A percentile compares a stretch with the other conserved stretches of the same genome.
phyloP scores from a whole-genome alignment of 37 sponge, comb jelly and placozoan genomes.

The Diacarnus erythraeanus region DNA sequence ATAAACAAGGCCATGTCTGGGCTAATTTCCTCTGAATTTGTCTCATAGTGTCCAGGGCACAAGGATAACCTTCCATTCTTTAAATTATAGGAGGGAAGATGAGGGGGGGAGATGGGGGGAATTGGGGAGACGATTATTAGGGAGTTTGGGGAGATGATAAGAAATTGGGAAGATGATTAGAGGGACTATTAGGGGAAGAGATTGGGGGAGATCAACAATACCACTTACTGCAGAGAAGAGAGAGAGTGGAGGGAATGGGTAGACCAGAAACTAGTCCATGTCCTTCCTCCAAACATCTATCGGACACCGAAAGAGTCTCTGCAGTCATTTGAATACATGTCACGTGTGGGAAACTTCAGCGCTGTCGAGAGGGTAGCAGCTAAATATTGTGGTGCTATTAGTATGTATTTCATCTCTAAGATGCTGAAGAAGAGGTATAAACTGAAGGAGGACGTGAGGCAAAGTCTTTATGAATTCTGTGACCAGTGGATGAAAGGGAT shows the following conservation, averaged over 20 bases:
- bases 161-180: too few relatives aligned
- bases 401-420: slow-evolving; percentile 83
- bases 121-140: too few relatives aligned
- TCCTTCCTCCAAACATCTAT: slow-evolving; percentile 89
- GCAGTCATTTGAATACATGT: slow-evolving; percentile 71
- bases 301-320: slow-evolving; percentile 74
- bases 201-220: too few relatives aligned
- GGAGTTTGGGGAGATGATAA: too few relatives aligned
- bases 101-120: too few relatives aligned
- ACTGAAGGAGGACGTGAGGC: slow-evolving; percentile 73
- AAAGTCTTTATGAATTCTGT: slow-evolving; percentile 63
- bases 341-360: slow-evolving; percentile 75
- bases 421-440: slow-evolving; percentile 74
- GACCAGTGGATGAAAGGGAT: slow-evolving; percentile 78
- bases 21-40: too few relatives aligned
- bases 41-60: too few relatives aligned
- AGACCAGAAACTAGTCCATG: slow-evolving; percentile 82
- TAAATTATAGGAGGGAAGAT: too few relatives aligned
- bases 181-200: too few relatives aligned
- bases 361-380: slow-evolving; percentile 64
- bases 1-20: too few relatives aligned
- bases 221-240: slow-evolving; percentile 77
- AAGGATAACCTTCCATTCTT: too few relatives aligned
- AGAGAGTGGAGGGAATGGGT: slow-evolving; percentile 95
- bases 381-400: slow-evolving; percentile 79